A percentile compares a stretch with the other conserved stretches of the same genome.
These are phyloP conservation scores for Drosophila anomelani DNA, from an alignment of 2,888 invertebrate genomes.

Conservation along the genomic window DNA sequence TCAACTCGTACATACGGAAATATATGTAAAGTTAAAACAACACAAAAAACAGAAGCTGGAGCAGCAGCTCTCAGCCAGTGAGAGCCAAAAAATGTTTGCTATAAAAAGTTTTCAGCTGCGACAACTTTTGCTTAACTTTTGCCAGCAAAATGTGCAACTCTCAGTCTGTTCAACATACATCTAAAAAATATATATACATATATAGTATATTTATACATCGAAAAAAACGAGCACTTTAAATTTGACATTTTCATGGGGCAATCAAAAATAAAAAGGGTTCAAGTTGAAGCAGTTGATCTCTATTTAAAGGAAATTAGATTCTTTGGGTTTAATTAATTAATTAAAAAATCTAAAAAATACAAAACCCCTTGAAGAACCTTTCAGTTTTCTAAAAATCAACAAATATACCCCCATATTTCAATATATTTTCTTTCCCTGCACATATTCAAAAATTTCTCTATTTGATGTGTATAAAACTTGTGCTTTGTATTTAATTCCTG, in stretches of 20 bases:
- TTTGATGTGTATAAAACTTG: conserved; percentile 11
- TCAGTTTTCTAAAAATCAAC: not conserved
- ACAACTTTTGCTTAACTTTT: conserved; percentile 70
- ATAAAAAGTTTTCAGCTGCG: conserved; percentile 60
- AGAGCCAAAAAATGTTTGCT: conserved; percentile 47
- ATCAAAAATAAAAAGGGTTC: not conserved
- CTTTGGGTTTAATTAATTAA: not conserved
- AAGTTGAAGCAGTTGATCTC: not conserved
- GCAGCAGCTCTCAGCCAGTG: conserved; percentile 33
- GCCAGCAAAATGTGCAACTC: conserved; percentile 53
- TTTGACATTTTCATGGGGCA: not conserved
- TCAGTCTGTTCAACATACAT: conserved; percentile 26
- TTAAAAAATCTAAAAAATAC: no score
- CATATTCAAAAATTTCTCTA: not conserved
- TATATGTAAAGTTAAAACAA: conserved; percentile 61
- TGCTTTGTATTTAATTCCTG: conserved; percentile 27
- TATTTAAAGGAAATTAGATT: not conserved
- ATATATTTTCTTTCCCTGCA: not conserved
- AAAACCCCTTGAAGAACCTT: not conserved
- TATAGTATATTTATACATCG: conserved; percentile 12
- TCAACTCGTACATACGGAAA: conserved; percentile 68
- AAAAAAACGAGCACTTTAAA: conserved; percentile 3
- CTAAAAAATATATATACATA: conserved; percentile 12
- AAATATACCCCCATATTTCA: not conserved
- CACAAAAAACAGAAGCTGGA: conserved; percentile 21